Evolutionary conservation across 2,113 vertebrate genomes (phyloP).

Genomic region (Rhinolophus ferrumequinum): DNA sequence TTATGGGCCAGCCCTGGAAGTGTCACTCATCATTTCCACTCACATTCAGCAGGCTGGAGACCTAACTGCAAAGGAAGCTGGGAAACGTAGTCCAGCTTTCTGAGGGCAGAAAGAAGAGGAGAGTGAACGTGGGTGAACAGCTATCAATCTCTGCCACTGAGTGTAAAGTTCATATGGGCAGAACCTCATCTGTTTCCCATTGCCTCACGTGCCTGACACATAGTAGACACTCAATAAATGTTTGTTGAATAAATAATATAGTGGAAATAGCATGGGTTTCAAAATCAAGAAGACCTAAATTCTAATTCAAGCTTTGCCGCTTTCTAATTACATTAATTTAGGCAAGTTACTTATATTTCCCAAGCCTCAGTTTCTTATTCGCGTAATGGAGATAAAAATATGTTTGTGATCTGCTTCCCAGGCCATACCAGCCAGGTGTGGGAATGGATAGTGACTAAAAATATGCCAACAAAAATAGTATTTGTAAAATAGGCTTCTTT

Average conservation of each 20-base stretch:
- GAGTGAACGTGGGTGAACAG: background rate
- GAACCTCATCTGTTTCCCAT: background rate
- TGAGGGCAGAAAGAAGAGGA: background rate
- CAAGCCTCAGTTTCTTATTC: background rate
- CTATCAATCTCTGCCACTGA: background rate
- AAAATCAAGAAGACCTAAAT: background rate
- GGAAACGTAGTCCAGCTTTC: background rate
- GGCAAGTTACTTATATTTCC: slow-evolving; percentile 1
- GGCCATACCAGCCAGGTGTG: background rate
- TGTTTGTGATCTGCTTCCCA: background rate
- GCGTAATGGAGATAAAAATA: slow-evolving; percentile 17
- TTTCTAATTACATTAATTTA: slow-evolving; percentile 31
- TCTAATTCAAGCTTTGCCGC: background rate
- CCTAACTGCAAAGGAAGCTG: background rate
- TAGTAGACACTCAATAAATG: background rate
- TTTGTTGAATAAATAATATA: background rate
- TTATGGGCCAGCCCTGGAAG: background rate
- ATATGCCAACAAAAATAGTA: background rate
- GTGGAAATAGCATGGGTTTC: background rate
- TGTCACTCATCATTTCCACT: background rate
- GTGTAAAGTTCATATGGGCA: background rate
- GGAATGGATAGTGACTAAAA: background rate
- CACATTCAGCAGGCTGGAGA: background rate
- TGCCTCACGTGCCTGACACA: background rate
- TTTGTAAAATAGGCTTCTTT: slow-evolving; percentile 9